Percentiles rank a stretch among this genome's conserved stretches.
Conservation (phyloP, 2,797 vertebrate species). For the Acrocephalus scirpaceus region DNA sequence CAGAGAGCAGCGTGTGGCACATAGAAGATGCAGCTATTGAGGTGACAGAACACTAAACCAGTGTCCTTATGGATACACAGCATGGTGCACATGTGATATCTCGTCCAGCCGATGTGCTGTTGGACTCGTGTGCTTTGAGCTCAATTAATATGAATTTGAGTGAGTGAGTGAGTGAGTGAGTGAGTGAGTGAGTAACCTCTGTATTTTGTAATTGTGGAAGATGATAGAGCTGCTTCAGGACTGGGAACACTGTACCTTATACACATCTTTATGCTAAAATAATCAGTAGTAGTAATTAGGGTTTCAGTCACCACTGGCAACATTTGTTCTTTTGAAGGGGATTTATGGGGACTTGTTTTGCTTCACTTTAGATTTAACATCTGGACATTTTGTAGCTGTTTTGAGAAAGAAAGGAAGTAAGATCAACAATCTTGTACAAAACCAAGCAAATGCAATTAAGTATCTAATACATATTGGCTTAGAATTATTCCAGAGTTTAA, state of each 20-base stretch:
- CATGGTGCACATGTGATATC: too few species aligned
- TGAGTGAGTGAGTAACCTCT: background rate
- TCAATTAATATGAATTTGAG: background rate
- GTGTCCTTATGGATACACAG: background rate
- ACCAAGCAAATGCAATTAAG: background rate
- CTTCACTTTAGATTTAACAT: background rate
- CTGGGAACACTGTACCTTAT: background rate
- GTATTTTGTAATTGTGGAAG: background rate
- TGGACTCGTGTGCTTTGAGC: background rate
- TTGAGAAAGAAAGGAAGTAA: background rate
- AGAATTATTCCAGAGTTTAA: background rate
- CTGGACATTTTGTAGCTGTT: background rate
- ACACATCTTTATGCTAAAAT: background rate
- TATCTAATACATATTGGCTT: background rate
- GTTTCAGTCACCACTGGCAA: background rate
- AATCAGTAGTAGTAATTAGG: background rate
- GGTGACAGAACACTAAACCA: background rate
- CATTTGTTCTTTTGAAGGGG: constrained; percentile 11
- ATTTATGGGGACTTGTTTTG: background rate
- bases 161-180: background rate
- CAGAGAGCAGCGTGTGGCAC: background rate
- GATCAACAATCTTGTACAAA: background rate
- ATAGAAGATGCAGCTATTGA: background rate
- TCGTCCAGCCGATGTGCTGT: fast-evolving
- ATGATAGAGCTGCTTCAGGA: background rate